Evolutionary conservation across 2,113 vertebrate genomes (phyloP).

Genomic region (Xiphophorus couchianus): DNA sequence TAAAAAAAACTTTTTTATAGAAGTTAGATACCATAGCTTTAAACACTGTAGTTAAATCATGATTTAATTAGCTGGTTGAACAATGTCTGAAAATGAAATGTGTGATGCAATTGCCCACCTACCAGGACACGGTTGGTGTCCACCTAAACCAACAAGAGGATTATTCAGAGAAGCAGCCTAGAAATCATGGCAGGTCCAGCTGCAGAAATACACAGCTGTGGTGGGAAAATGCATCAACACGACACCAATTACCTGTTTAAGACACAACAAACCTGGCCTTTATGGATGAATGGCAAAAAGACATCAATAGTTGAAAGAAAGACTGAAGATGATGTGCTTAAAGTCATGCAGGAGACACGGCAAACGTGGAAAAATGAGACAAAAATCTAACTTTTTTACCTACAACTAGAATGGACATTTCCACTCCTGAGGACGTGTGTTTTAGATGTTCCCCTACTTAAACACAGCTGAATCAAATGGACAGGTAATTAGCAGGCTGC

Average conservation of each 20-base stretch:
- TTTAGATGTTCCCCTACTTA: neutral
- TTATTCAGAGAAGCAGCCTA: neutral
- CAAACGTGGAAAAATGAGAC: too few species aligned
- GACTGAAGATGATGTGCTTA: too few species aligned
- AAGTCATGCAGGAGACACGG: too few species aligned
- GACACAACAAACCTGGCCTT: neutral
- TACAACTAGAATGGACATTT: too few species aligned
- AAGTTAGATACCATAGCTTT: too few species aligned
- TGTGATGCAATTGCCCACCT: neutral
- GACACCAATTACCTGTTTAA: neutral
- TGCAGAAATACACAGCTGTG: neutral
- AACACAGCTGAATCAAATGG: neutral
- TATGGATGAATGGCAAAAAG: too few species aligned
- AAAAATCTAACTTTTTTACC: too few species aligned
- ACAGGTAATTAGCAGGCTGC: neutral
- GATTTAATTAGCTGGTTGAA: neutral
- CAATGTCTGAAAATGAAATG: neutral
- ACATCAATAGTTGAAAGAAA: too few species aligned
- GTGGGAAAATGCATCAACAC: neutral
- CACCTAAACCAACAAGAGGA: neutral
- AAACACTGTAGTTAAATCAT: too few species aligned
- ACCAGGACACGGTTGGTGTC: too few species aligned
- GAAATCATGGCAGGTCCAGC: neutral
- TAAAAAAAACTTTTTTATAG: too few species aligned
- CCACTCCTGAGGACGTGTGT: neutral